Percentiles rank a stretch among this genome's conserved stretches.
phyloP scores from a whole-genome alignment of 2,797 vertebrate species.

The Mycteria americana region DNA sequence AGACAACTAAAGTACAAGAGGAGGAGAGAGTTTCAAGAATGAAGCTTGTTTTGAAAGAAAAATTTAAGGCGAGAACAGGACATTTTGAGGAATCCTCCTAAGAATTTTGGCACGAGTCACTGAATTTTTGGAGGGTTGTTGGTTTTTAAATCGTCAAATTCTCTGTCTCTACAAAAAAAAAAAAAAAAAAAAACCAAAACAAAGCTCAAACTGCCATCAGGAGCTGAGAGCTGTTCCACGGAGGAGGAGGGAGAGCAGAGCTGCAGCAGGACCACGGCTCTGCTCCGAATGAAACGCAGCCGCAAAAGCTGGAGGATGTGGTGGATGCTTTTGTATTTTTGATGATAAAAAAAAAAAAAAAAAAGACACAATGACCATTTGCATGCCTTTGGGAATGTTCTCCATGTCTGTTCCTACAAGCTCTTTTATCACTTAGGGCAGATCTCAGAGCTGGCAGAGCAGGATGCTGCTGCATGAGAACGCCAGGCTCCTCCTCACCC shows the following conservation, averaged over 20 bases:
- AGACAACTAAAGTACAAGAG: constrained; percentile 19
- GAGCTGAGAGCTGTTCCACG: constrained; percentile 8
- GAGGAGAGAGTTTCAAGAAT: neutral
- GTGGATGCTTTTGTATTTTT: constrained; percentile 70
- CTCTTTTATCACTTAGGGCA: constrained; percentile 30
- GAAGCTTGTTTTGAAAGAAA: neutral
- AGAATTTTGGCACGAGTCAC: constrained; percentile 12
- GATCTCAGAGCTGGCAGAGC: constrained; percentile 33
- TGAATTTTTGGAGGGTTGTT: constrained; percentile 28
- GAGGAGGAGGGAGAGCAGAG: neutral
- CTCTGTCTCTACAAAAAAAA: neutral
- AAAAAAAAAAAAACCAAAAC: neutral
- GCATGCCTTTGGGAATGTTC: constrained; percentile 65
- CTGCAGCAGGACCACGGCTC: neutral
- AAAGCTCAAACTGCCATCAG: constrained; percentile 60
- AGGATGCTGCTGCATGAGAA: constrained; percentile 47
- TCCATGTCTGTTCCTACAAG: constrained; percentile 28
- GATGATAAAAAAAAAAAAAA: constrained; percentile 8
- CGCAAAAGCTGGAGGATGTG: neutral
- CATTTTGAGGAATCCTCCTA: neutral
- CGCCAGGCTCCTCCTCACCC: neutral
- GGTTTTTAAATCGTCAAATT: constrained; percentile 30
- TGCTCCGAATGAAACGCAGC: neutral
- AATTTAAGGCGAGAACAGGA: neutral
- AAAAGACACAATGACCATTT: constrained; percentile 36